These are phyloP conservation scores for Chymomyza caudatula DNA, from an alignment of 2,888 invertebrate genomes.

Conservation along the genomic window DNA sequence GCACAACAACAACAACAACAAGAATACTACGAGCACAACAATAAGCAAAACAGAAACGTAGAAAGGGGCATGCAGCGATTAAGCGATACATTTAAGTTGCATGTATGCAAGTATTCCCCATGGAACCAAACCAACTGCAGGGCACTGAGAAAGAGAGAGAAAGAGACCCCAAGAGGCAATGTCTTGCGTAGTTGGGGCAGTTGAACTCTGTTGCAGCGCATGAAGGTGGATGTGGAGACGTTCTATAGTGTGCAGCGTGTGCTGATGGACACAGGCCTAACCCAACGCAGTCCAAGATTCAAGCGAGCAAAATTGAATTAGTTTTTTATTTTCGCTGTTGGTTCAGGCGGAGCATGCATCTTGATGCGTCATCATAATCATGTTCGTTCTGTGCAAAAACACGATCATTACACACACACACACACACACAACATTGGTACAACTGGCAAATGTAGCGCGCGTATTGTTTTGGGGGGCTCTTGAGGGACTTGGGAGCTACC, in stretches of 20 bases:
- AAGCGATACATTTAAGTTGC: conserved; percentile 54
- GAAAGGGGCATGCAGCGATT: conserved; percentile 48
- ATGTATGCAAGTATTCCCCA: conserved; percentile 52
- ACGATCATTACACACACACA: conserved; percentile 36
- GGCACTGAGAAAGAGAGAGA: conserved; percentile 11
- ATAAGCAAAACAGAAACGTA: conserved; percentile 13
- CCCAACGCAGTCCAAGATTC: conserved; percentile 15
- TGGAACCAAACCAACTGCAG: conserved; percentile 19
- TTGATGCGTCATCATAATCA: conserved; percentile 67
- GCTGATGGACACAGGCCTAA: neutral
- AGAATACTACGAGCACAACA: conserved; percentile 1
- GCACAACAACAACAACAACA: conserved; percentile 31
- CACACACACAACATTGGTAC: conserved; percentile 11
- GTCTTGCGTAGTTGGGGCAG: conserved; percentile 58
- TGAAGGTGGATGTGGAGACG: conserved; percentile 61
- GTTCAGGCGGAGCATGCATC: conserved; percentile 58
- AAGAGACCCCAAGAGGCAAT: conserved; percentile 18
- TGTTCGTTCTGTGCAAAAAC: conserved; percentile 54
- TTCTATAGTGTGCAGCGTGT: neutral
- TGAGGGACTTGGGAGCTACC: conserved; percentile 18
- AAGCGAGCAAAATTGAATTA: conserved; percentile 57
- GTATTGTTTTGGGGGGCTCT: neutral
- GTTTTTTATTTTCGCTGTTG: conserved; percentile 35
- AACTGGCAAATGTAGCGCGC: conserved; percentile 2
- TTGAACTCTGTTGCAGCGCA: conserved; percentile 58